Percentiles rank a stretch among this genome's conserved stretches.
Evolutionary conservation across 1,140 invertebrate genomes (phyloP).

Genomic region (Telenomus remus): DNA sequence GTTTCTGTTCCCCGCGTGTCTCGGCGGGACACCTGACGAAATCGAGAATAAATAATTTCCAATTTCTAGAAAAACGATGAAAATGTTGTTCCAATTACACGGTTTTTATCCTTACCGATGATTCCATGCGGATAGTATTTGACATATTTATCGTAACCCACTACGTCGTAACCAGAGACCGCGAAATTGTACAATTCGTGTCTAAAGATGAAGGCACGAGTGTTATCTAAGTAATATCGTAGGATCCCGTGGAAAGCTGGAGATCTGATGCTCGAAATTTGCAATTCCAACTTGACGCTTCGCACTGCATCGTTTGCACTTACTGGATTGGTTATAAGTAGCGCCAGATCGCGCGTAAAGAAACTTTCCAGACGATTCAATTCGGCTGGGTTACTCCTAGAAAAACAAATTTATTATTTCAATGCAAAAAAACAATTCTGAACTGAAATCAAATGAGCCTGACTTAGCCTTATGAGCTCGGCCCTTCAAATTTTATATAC

Average conservation of each 20-base stretch:
- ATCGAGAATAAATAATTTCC: too few species aligned
- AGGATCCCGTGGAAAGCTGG: constrained; percentile 81
- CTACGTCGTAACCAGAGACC: constrained; percentile 88
- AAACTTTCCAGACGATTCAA: constrained; percentile 15
- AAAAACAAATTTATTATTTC: too few species aligned
- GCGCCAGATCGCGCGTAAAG: constrained; percentile 23
- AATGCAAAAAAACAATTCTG: too few species aligned
- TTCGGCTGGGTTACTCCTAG: constrained; percentile 15
- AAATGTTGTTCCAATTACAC: too few species aligned
- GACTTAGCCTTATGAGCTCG: too few species aligned
- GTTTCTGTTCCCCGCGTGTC: neutral
- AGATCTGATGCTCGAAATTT: constrained; percentile 81
- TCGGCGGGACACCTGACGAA: neutral
- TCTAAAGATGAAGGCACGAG: constrained; percentile 86
- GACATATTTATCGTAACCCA: constrained; percentile 81
- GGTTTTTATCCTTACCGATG: neutral
- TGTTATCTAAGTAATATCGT: constrained; percentile 76
- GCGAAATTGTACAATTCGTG: constrained; percentile 93
- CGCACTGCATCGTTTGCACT: constrained; percentile 1
- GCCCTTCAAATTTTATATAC: too few species aligned
- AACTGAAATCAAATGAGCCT: too few species aligned
- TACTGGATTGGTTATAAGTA: neutral
- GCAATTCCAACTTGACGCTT: constrained; percentile 37
- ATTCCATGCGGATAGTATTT: constrained; percentile 62
- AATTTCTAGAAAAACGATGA: too few species aligned